Evolutionary conservation across 2,888 invertebrate genomes (phyloP), one percentile per base, ranked within the genome.

Genomic region (Apantesis nais): DNA sequence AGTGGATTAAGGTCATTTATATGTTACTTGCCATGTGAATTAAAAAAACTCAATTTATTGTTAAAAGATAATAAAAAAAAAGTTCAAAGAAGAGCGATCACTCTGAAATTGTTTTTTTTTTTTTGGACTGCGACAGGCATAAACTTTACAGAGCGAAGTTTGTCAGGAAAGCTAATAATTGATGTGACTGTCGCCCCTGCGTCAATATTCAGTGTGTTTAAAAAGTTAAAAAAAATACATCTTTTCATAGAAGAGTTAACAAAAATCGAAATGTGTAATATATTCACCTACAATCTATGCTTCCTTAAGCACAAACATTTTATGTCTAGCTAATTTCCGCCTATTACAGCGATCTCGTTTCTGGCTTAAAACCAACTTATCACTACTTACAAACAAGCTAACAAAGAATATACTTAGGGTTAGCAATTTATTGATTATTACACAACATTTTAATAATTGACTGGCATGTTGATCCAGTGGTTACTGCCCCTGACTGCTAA

Each of bases 1-100:
- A 98, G 91, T 99, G 99, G 99, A 98, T 99, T 81, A 99, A 99
- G 95, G 95, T 95, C 74, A 34, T 14, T n/a, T 52, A 52, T 41
- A 41, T 14, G 39, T 12, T 39, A 39, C 12, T 39, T 39, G 34
- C 34, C 34, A 34, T 5, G 34, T 34, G 34, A 34, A 34, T 4
- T 34, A 34, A 34, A n/a, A n/a, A n/a, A n/a, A n/a, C n/a, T n/a
- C n/a, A n/a, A n/a, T n/a, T n/a, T n/a, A n/a, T n/a, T n/a, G n/a
- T n/a, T n/a, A n/a, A n/a, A n/a, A n/a, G n/a, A n/a, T n/a, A n/a
- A n/a, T n/a, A n/a, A 34, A 34, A 34, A 34, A 4, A 34, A 34
- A 34, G 34, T 34, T 34, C 34, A 5, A 34, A 34, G 34, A 34
- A 34, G 2, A 34, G 34, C 2, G 34, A 34, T 34, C 34, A 34